Conservation (phyloP, 2,113 vertebrate genomes). For the Ciconia stormi region DNA sequence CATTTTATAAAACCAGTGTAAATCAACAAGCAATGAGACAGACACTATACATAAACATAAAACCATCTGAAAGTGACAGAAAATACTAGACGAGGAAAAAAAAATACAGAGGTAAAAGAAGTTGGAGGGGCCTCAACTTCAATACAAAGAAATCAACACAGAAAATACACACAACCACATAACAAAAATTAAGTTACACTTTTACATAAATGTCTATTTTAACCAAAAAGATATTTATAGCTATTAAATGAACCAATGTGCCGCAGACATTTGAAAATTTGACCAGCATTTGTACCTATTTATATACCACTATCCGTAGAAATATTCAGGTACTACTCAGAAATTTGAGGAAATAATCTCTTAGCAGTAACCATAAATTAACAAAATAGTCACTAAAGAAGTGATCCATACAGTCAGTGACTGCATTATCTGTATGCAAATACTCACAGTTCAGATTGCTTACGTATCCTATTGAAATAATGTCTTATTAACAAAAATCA, state of each 20-base stretch:
- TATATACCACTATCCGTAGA: neutral
- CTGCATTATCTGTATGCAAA: neutral
- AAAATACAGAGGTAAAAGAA: neutral
- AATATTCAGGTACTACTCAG: neutral
- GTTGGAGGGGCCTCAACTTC: neutral
- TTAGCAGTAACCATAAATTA: neutral
- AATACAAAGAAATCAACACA: neutral
- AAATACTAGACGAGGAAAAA: neutral
- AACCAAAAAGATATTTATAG: neutral
- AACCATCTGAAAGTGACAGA: neutral
- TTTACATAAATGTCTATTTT: neutral
- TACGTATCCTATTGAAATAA: neutral
- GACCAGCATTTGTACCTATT: neutral
- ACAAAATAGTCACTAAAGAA: neutral
- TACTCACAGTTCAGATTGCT: neutral
- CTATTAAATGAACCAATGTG: neutral
- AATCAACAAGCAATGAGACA: slow-evolving; percentile 69
- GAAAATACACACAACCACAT: neutral
- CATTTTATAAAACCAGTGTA: slow-evolving; percentile 56
- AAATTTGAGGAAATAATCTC: neutral
- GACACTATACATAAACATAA: slow-evolving; percentile 35
- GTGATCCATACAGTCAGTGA: neutral
- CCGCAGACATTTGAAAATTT: neutral
- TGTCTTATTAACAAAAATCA: neutral
- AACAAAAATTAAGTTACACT: neutral